Base-by-base conservation (phyloP, 2,113 vertebrate genomes). In the Nibea coibor region DNA sequence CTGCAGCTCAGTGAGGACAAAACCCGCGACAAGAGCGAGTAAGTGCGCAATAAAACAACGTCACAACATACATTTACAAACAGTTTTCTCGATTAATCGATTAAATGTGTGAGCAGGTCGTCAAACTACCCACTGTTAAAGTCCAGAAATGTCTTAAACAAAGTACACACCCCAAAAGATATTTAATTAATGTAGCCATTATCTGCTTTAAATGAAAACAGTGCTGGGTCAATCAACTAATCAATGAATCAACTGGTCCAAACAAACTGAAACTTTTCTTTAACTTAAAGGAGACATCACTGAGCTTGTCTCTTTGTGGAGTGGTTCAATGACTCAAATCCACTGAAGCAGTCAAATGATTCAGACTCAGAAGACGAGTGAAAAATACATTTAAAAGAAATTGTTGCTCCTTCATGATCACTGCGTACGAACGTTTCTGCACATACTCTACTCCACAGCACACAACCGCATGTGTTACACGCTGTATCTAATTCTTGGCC, bases 11-110 rank as follows among this genome's bases (percentile, higher is more conserved):
- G 95, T 59, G 89, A 88, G 2, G 92, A 94, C 54, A 94, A 92
- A 42, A 90, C 87, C 78, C 95, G 95, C 26, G 72, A 89, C 47
- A 96, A 95, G 86, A 96, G 91, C 0, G 94, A 96, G 97, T 98
- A 78, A 97, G 97, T 95, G 31, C 42, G 10, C 26, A 28, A 8
- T 35, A 35, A 39, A 39, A 39, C 35, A 39, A 31, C 5, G 31
- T 31, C 31, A 31, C 5, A 31, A 31, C 28, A 31, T 35, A 35
- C 31, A 43, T 43, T 12, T 43, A 11, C 14, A 45, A 0, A 26
- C 14, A 11, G 0, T 24, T 66, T 28, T 31, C 45, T 67, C 64
- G 47, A 31, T 67, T 50, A 68, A 68, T 14, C 10, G 16, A 28
- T 10, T n/a, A 16, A 20, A 56, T 50, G 8, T 57, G 28, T 59